Conservation (phyloP, 2,113 vertebrate species). For the Gallinago jamesoni region DNA sequence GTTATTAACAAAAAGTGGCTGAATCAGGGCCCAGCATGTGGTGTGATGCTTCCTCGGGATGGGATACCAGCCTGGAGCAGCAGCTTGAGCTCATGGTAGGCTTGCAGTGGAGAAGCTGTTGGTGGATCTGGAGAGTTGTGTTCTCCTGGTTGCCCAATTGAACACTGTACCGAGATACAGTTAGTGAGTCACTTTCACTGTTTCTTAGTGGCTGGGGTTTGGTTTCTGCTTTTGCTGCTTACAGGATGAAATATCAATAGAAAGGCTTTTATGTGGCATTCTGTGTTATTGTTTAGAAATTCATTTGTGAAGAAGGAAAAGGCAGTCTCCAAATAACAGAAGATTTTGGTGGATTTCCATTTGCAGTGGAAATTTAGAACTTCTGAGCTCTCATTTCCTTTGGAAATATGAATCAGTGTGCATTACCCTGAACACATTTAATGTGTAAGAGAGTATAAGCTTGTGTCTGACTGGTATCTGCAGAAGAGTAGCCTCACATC, state of each 20-base stretch:
- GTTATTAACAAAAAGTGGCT: background rate
- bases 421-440: background rate
- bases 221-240: constrained; percentile 14
- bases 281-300: constrained; percentile 40
- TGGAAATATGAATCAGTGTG: constrained; percentile 20
- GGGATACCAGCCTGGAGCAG: background rate
- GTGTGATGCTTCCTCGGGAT: background rate
- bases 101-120: background rate
- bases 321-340: constrained; percentile 11
- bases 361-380: constrained; percentile 9
- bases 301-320: constrained; percentile 57
- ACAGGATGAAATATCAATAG: constrained; percentile 11
- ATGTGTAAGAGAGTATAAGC: background rate
- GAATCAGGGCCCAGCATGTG: background rate
- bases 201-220: background rate
- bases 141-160: background rate
- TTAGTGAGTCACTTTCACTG: constrained; percentile 11
- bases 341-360: background rate
- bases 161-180: fast-evolving
- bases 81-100: background rate
- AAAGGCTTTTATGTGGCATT: constrained; percentile 46
- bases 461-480: background rate
- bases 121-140: no score
- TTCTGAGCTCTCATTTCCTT: constrained; percentile 34
- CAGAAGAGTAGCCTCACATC: background rate